Base-by-base conservation (phyloP, 2,888 invertebrate genomes). In the Tricholauxania praeusta region DNA sequence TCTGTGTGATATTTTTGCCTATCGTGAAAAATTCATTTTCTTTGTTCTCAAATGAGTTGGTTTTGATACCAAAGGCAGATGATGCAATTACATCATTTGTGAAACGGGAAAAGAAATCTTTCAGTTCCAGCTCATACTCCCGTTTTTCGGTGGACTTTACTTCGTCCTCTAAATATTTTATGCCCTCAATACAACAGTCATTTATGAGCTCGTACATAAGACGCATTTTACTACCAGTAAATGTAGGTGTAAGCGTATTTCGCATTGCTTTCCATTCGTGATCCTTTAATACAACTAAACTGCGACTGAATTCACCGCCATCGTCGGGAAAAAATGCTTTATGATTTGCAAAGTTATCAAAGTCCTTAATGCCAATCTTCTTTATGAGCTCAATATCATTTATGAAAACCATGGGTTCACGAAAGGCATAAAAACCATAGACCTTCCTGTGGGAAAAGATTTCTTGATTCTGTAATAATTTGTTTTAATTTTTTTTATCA, bases 11-110 rank as follows among this genome's bases (percentile, higher is more conserved):
- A 1, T 78, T 79, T 76, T 88, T 89, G 1, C 90, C 90, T 82
- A 88, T 89, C 7, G 79, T 71, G 73, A 88, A 91, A 82, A 92
- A 91, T 48, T 89, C 82, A 77, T 91, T 91, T 7, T 90, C 79
- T 48, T 83, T 83, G 0, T 91, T 86, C 7, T 81, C 80, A 14
- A 90, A 85, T 0, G 91, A 91, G 80, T 91, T 88, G 3, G 90
- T 87, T 74, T 82, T 82, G 2, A 89, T 78, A 1, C 89, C 89
- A 76, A 89, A 89, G 0, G 88, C 89, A 19, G 86, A 83, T 0
- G 87, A 85, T 0, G 88, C 89, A 12, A 89, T 88, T 0, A 87
- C 86, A 77, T 89, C 89, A 64, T 85, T 88, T 19, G 82, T 79
- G 49, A 81, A 82, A 1, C 82, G 78, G 12, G 80, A 82, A 47